Evolutionary conservation across 1,140 invertebrate genomes (phyloP).

Genomic region (Drosophila teissieri): DNA sequence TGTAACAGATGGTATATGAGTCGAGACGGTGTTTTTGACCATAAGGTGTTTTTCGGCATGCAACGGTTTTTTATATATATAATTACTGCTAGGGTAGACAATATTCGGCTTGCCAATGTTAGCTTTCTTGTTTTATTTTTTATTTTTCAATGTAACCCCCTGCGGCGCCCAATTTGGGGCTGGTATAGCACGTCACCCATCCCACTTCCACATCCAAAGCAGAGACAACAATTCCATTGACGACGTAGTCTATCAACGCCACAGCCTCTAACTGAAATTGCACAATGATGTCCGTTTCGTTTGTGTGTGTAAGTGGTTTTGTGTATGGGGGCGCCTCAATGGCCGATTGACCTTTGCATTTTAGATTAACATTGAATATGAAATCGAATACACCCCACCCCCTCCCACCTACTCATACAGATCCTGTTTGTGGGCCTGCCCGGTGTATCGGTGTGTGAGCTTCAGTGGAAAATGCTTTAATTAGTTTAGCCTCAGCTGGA

Average conservation of each 20-base stretch:
- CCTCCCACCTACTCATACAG: neutral
- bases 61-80: no score
- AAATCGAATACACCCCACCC: constrained; percentile 9
- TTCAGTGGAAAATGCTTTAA: constrained; percentile 43
- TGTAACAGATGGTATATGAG: no score
- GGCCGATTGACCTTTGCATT: constrained; percentile 79
- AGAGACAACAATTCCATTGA: constrained; percentile 39
- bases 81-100: no score
- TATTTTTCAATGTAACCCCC: neutral
- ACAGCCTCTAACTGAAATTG: constrained; percentile 44
- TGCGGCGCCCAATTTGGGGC: constrained; percentile 23
- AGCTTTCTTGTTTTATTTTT: neutral
- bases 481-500: constrained; percentile 61
- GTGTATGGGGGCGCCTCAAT: constrained; percentile 50
- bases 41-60: no score
- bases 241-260: constrained; percentile 38
- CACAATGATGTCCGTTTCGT: constrained; percentile 1
- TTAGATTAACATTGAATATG: constrained; percentile 76
- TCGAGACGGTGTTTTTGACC: no score
- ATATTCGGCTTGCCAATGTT: neutral
- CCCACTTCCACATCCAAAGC: constrained; percentile 4
- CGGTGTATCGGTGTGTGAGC: constrained; percentile 10
- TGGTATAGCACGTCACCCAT: constrained; percentile 38
- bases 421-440: constrained; percentile 19
- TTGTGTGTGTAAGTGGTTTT: constrained; percentile 5